Evolutionary conservation across 1,140 invertebrate species (phyloP), one percentile per base, ranked within the genome.

Genomic region (Mizuhopecten yessoensis): DNA sequence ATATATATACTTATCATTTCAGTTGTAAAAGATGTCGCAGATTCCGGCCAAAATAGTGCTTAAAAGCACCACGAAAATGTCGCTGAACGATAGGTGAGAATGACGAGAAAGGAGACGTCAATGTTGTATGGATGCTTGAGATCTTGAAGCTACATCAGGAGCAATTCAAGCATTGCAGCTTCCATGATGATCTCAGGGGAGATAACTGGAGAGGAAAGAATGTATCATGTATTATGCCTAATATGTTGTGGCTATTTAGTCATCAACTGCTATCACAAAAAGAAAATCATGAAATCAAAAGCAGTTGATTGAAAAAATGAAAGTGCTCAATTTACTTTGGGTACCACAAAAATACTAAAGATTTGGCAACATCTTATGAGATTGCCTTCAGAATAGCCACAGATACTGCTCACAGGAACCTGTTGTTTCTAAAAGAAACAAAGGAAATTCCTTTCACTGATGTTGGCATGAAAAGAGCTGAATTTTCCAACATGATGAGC

Each of bases 11-110:
- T 75, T 75, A 29, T 75, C 23, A 17, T 75, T 75, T 75, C 57
- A 75, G 57, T n/a, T 75, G 23, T 7, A 1, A n/a, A 75, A 75
- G n/a, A 75, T 75, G 57, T 75, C 57, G 57, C 57, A 75, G 57
- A 75, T 96, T 87, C 96, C 96, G 87, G 94, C 95, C 17, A 96
- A 96, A 92, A 96, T 96, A 89, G 95, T 95, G 90, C 94, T 96
- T n/a, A 96, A 96, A 91, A 96, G 96, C 93, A 95, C 95, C 75
- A 96, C 95, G 49, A 96, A 95, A 93, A 95, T 96, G 94, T 96
- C 96, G 0, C 91, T 96, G 13, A 96, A 95, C 95, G 96, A 96
- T 93, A 95, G 96, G 95, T 96, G 95, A 95, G 95, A 91, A 88
- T 34, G 13, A 33, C 34, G 17, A n/a, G 87, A 36, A 90, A 33